phyloP scores from a whole-genome alignment of 2,888 invertebrate genomes.

The Nycteola revayana region DNA sequence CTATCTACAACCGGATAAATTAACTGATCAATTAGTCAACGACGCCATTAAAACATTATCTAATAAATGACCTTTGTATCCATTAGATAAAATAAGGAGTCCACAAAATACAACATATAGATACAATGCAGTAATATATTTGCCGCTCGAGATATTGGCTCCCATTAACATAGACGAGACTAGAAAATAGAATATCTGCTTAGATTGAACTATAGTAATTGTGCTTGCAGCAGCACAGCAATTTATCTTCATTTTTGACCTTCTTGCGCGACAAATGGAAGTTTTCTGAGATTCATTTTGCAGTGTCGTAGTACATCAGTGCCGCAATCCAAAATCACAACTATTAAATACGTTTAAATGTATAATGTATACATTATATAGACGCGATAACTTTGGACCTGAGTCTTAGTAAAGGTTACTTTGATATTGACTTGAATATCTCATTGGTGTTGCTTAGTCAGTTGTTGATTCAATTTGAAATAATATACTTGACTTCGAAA shows the following conservation, averaged over 20 bases:
- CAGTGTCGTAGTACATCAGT: no score
- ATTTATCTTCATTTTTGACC: constrained; percentile 31
- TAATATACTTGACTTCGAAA: no score
- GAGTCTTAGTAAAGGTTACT: no score
- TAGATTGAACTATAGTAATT: constrained; percentile 24
- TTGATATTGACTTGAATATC: no score
- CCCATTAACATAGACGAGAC: constrained; percentile 11
- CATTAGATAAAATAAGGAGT: constrained; percentile 20
- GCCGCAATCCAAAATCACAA: no score
- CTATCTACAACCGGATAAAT: constrained; percentile 1
- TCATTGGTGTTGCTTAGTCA: no score
- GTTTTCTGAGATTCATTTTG: background rate
- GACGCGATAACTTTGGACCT: no score
- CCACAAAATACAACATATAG: constrained; percentile 9
- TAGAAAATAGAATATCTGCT: constrained; percentile 17
- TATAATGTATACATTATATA: no score
- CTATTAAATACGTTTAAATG: no score
- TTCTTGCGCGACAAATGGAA: constrained; percentile 16
- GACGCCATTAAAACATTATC: constrained; percentile 17
- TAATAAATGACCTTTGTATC: constrained; percentile 12
- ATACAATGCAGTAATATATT: constrained; percentile 11
- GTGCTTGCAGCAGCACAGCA: constrained; percentile 11
- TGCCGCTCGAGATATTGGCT: constrained; percentile 9
- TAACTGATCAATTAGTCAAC: constrained; percentile 19
- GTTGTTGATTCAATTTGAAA: no score